A percentile compares a stretch with the other conserved stretches of the same genome.
phyloP scores from a whole-genome alignment of 2,888 invertebrate species.

The Peribatodes rhomboidaria region DNA sequence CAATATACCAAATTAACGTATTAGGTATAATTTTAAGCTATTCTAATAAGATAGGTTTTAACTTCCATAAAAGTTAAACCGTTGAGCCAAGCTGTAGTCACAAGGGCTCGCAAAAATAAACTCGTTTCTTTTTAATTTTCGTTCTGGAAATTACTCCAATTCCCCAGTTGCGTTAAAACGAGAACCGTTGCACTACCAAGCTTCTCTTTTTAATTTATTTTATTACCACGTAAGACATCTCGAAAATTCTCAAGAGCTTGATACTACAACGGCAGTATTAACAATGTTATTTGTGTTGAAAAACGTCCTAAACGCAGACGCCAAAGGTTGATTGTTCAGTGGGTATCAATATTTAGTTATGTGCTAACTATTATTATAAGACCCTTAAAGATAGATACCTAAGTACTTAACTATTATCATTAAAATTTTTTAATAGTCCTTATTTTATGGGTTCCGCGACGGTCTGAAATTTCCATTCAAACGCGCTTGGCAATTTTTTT shows the following conservation, averaged over 20 bases:
- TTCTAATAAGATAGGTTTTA: not conserved
- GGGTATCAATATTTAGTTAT: no score
- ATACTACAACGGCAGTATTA: constrained; percentile 60
- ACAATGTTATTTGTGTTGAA: constrained; percentile 26
- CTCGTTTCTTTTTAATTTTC: constrained; percentile 80
- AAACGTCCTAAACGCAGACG: not conserved
- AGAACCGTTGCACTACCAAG: constrained; percentile 47
- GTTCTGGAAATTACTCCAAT: constrained; percentile 76
- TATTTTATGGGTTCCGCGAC: no score
- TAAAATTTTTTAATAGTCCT: no score
- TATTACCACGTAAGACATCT: constrained; percentile 61
- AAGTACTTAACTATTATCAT: no score
- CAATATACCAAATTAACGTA: not conserved
- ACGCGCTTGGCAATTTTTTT: no score
- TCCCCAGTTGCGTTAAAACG: constrained; percentile 73
- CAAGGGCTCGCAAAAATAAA: constrained; percentile 72
- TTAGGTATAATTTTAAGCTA: not conserved
- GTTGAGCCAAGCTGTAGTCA: constrained; percentile 70
- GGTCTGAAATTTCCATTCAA: no score
- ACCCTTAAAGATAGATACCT: no score
- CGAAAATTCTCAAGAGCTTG: constrained; percentile 54
- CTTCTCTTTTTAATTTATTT: constrained; percentile 59
- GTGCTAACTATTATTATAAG: no score
- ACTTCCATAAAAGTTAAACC: constrained; percentile 53
- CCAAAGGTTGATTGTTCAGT: not conserved